Evolutionary conservation across 2,113 vertebrate genomes (phyloP).

Genomic region (Nasalis larvatus): DNA sequence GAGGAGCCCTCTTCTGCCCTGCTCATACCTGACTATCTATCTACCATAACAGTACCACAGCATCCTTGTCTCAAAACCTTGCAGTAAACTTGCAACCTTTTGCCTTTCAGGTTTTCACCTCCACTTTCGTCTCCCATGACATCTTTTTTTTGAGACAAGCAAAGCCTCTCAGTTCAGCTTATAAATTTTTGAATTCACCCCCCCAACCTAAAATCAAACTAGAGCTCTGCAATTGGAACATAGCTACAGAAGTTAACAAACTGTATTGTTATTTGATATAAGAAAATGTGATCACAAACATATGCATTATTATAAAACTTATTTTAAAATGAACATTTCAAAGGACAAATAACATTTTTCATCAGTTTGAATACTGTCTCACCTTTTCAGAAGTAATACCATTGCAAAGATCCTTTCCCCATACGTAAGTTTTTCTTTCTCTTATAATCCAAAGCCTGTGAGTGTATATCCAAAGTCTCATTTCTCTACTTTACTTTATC

Average conservation of each 20-base stretch:
- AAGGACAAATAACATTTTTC: slow-evolving; percentile 1
- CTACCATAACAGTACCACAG: background rate
- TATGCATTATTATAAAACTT: background rate
- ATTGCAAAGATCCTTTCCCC: background rate
- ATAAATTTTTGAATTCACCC: background rate
- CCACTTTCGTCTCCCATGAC: background rate
- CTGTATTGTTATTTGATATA: background rate
- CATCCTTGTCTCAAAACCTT: background rate
- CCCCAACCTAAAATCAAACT: background rate
- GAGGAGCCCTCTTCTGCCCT: too few species aligned
- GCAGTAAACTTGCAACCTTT: background rate
- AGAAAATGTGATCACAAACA: background rate
- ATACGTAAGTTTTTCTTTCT: background rate
- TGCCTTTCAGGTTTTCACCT: background rate
- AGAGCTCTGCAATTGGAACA: background rate
- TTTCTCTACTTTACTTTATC: background rate
- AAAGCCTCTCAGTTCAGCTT: background rate
- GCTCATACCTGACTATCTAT: too few species aligned
- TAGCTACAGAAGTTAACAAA: background rate
- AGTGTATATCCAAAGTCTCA: background rate
- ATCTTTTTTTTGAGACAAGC: background rate
- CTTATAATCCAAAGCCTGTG: background rate
- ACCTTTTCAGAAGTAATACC: background rate
- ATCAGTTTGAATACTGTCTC: background rate
- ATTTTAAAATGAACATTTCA: slow-evolving; percentile 10